Evolutionary conservation across 2,888 invertebrate genomes (phyloP).

Genomic region (Ornithoptera priamus): DNA sequence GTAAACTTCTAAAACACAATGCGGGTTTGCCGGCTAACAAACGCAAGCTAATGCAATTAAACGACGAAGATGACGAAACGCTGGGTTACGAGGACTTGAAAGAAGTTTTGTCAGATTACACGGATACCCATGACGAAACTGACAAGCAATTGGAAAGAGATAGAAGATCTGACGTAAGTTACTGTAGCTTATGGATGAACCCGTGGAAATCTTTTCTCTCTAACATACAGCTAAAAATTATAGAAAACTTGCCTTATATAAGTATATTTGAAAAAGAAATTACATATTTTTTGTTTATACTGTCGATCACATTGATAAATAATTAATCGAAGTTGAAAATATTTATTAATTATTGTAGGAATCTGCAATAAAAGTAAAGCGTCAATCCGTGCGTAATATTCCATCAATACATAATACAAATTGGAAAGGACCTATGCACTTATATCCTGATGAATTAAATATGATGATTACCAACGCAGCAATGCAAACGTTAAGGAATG

Average conservation of each 20-base stretch:
- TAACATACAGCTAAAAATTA: too few species aligned
- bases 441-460: slow-evolving; percentile 61
- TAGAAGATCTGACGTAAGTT: slow-evolving; percentile 39
- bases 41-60: slow-evolving; percentile 53
- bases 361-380: neutral
- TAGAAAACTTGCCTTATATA: too few species aligned
- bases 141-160: slow-evolving; percentile 45
- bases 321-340: too few species aligned
- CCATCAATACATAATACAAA: slow-evolving; percentile 49
- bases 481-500: slow-evolving; percentile 39
- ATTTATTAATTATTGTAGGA: neutral
- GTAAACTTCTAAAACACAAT: slow-evolving; percentile 9
- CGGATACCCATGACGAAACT: slow-evolving; percentile 45
- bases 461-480: slow-evolving; percentile 49
- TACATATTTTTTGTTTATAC: too few species aligned
- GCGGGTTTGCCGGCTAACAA: slow-evolving; percentile 31
- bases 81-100: slow-evolving; percentile 56
- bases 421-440: slow-evolving; percentile 63
- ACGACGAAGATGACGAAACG: slow-evolving; percentile 49
- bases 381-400: slow-evolving; percentile 9
- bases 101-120: slow-evolving; percentile 51
- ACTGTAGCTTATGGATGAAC: too few species aligned
- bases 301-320: too few species aligned
- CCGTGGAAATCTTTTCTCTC: too few species aligned
- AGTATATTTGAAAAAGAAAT: too few species aligned